phyloP scores from a whole-genome alignment of 2,113 vertebrate species.

The Rhizomys pruinosus region DNA sequence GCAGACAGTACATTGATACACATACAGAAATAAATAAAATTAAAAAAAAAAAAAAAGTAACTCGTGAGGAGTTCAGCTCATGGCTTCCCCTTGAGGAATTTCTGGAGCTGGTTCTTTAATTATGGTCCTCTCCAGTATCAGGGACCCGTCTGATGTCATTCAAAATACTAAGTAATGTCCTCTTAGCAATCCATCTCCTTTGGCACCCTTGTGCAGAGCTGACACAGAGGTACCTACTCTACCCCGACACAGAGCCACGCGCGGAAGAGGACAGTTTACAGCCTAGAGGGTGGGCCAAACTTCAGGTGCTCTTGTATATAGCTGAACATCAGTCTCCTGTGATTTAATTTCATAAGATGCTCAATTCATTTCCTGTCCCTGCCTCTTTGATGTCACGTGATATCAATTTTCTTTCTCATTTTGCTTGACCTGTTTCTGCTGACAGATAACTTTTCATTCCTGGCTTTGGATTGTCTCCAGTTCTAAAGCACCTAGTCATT shows the following conservation, averaged over 20 bases:
- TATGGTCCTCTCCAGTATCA: not conserved
- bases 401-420: not conserved
- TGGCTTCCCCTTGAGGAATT: not conserved
- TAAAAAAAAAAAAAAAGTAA: too few species aligned
- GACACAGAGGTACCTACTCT: not conserved
- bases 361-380: not conserved
- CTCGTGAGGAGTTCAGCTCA: not conserved
- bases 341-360: conserved; percentile 12
- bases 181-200: not conserved
- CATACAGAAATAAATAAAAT: too few species aligned
- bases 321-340: not conserved
- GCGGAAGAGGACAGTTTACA: not conserved
- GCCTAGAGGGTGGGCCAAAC: not conserved
- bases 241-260: not conserved
- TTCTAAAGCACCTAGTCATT: not conserved
- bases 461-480: not conserved
- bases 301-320: not conserved
- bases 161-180: not conserved
- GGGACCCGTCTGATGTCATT: not conserved
- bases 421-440: not conserved
- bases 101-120: not conserved
- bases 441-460: not conserved
- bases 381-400: not conserved
- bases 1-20: too few species aligned
- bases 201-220: not conserved